A percentile compares a stretch with the other conserved stretches of the same genome.
phyloP scores from a whole-genome alignment of 1,140 invertebrate species.

The Geopemphigus sp. region DNA sequence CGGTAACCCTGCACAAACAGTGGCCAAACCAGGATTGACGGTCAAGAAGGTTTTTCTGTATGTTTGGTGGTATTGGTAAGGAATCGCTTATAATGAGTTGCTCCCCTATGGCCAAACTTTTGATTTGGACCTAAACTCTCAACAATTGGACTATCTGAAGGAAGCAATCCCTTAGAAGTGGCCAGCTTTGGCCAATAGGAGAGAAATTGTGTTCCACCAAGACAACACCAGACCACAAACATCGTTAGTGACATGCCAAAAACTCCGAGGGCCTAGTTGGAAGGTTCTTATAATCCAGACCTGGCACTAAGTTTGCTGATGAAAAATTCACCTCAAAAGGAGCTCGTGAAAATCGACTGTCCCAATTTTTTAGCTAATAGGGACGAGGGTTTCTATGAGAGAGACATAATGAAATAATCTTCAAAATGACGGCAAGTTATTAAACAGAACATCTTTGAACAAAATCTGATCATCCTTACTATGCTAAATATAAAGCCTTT shows the following conservation, averaged over 20 bases:
- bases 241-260: neutral
- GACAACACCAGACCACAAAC: neutral
- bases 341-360: too few relatives aligned
- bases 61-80: neutral
- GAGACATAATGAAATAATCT: too few relatives aligned
- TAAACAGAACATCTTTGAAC: too few relatives aligned
- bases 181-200: neutral
- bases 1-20: neutral
- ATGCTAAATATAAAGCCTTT: too few relatives aligned
- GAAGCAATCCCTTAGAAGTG: neutral
- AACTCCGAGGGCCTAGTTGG: neutral
- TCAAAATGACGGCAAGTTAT: too few relatives aligned
- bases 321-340: too few relatives aligned
- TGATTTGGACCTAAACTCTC: neutral
- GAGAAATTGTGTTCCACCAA: neutral
- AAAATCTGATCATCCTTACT: too few relatives aligned
- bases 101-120: neutral
- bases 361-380: too few relatives aligned
- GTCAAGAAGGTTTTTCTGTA: neutral
- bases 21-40: neutral
- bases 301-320: neutral
- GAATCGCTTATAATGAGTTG: neutral
- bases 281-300: neutral
- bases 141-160: neutral
- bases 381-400: too few relatives aligned